Evolutionary conservation across 2,888 invertebrate species (phyloP), one percentile per base, ranked within the genome.

Genomic region (Luffia ferchaultella): DNA sequence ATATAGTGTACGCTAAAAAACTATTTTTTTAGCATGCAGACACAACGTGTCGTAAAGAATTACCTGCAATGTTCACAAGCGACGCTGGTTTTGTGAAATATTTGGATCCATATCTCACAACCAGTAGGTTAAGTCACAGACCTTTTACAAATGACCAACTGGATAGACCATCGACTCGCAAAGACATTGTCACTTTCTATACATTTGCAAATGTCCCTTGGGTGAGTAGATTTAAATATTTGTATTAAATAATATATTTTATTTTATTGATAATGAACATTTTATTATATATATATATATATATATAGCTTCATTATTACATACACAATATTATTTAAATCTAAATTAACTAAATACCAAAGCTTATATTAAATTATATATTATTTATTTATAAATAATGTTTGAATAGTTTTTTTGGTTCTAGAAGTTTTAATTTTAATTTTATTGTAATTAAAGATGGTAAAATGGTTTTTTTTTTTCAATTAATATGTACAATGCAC

Each of bases 91-190:
- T 64, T 40, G 74, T 76, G 56, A 78, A 79, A 50, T 66, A 70
- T 50, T 59, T 82, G 46, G 84, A 84, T 52, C 80, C 80, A 0
- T 84, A 83, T 51, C 55, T 83, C 18, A 76, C 76, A 0, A 78
- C 77, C 1, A 80, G 64, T 46, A 60, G 75, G n/a, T 59, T 82
- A 1, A 67, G 76, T 43, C 76, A 80, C 50, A 65, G 79, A 0
- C 79, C 78, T 0, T 75, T 63, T 56, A 79, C 80, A 1, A 67
- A 70, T 1, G 74, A 76, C 1, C 74, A 77, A 54, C 57, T 76
- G 17, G 58, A 56, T 16, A 72, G 63, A 54, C 56, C 54, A 0
- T 73, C 78, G 0, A 69, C 66, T 41, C 62, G 70, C 0, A 75
- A 64, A 46, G 76, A 78, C 57, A 58, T 75, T 18, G 60, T 78